Evolutionary conservation across 2,888 invertebrate genomes (phyloP), one percentile per base, ranked within the genome.

Genomic region (Heliconius cydno): DNA sequence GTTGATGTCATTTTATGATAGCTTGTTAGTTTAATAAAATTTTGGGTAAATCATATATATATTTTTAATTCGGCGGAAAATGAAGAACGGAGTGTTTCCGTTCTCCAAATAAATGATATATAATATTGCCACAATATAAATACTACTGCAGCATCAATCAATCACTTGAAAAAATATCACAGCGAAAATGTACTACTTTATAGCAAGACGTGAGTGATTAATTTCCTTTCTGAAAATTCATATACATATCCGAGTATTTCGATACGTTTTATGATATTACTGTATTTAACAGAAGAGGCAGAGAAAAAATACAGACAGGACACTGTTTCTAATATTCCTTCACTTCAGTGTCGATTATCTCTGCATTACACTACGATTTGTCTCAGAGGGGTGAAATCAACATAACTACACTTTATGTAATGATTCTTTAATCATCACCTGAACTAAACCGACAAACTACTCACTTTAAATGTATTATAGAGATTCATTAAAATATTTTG

Each of bases 111-210:
- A 65, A 28, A 65, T 65, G 28, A 41, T 38, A 10, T n/a, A 68
- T 12, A n/a, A 38, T 22, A 38, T 34, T 68, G 41, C 15, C 13
- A 68, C 41, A 41, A n/a, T 68, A 68, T 13, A 13, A n/a, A 6
- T 15, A 41, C 0, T n/a, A 70, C 1, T 25, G 34, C 34, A 34
- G 34, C 34, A 34, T 34, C 34, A 34, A 34, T 70, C 70, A 46
- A 70, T 70, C 41, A 68, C 25, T 41, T 19, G 41, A 46, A 70
- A 41, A 70, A 70, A 70, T 70, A 46, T 70, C 41, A 41, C 70
- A 46, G 25, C 41, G 41, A 70, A 46, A 41, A 70, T 46, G 41
- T 70, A 41, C 6, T 68, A 38, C 7, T 41, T 25, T 41, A 68
- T 41, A 25, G 15, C 25, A 25, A 70, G 70, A 70, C 70, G 25